Conservation (phyloP, 2,113 vertebrate species). For the Pseudonaja textilis region DNA sequence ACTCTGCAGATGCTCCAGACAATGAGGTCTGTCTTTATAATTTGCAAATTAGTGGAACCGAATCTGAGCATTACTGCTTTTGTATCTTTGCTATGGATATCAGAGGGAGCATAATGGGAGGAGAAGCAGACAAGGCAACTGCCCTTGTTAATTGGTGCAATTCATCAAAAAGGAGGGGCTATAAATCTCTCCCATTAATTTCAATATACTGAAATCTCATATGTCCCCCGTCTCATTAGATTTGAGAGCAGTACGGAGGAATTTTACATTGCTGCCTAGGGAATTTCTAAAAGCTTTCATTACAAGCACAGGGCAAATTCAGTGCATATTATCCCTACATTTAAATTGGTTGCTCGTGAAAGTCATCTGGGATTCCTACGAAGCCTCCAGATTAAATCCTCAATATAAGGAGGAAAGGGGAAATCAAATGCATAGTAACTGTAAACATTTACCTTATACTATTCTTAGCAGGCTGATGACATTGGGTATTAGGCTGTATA, state of each 20-base stretch:
- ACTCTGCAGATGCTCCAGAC: neutral
- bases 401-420: no score
- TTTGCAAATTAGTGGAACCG: neutral
- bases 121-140: neutral
- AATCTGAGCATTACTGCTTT: neutral
- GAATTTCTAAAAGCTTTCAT: rapidly evolving
- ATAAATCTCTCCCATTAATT: neutral
- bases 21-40: neutral
- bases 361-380: neutral
- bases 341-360: neutral
- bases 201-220: neutral
- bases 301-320: neutral
- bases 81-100: neutral
- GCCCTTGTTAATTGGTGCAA: neutral
- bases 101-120: neutral
- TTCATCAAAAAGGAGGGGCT: neutral
- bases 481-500: neutral
- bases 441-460: neutral
- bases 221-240: neutral
- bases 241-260: neutral
- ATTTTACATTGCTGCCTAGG: neutral
- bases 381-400: neutral
- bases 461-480: neutral
- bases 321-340: slow-evolving; percentile 21
- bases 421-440: neutral